Percentiles rank a stretch among this genome's conserved stretches.
Evolutionary conservation across 2,888 invertebrate genomes (phyloP).

Genomic region (Pollenia labialis): DNA sequence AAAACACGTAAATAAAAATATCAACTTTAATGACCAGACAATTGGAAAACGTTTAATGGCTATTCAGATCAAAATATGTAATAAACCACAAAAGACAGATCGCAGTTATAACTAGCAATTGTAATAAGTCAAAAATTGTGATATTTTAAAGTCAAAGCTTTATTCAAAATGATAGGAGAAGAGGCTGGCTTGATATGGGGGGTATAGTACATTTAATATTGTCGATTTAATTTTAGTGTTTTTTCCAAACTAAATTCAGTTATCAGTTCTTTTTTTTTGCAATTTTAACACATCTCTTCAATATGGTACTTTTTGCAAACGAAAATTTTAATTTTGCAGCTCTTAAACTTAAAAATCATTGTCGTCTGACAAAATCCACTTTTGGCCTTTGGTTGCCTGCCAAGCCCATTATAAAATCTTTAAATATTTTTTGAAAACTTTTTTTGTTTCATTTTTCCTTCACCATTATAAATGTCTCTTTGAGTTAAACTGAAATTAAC

Average conservation of each 20-base stretch:
- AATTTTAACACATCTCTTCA: too few species aligned
- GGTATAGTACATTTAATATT: too few species aligned
- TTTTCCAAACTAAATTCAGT: too few species aligned
- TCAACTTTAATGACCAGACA: slow-evolving; percentile 55
- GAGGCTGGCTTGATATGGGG: not conserved
- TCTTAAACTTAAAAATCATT: not conserved
- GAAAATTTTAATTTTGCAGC: too few species aligned
- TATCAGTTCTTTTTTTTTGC: too few species aligned
- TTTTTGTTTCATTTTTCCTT: slow-evolving; percentile 14
- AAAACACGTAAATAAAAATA: slow-evolving; percentile 16
- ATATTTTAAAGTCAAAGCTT: not conserved
- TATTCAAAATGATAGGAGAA: not conserved
- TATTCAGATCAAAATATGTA: slow-evolving; percentile 57
- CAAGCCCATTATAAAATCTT: slow-evolving; percentile 34
- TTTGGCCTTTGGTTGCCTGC: not conserved
- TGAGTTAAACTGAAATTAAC: slow-evolving; percentile 53
- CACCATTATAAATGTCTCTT: slow-evolving; percentile 65
- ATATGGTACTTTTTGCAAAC: too few species aligned
- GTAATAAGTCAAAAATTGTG: slow-evolving; percentile 49
- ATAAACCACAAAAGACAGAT: slow-evolving; percentile 44
- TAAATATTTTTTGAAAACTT: not conserved
- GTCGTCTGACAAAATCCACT: not conserved
- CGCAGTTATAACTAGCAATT: slow-evolving; percentile 35
- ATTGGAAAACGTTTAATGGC: slow-evolving; percentile 53
- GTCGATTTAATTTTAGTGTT: too few species aligned